Conservation (phyloP, 1,140 invertebrate species). For the Galleria mellonella region DNA sequence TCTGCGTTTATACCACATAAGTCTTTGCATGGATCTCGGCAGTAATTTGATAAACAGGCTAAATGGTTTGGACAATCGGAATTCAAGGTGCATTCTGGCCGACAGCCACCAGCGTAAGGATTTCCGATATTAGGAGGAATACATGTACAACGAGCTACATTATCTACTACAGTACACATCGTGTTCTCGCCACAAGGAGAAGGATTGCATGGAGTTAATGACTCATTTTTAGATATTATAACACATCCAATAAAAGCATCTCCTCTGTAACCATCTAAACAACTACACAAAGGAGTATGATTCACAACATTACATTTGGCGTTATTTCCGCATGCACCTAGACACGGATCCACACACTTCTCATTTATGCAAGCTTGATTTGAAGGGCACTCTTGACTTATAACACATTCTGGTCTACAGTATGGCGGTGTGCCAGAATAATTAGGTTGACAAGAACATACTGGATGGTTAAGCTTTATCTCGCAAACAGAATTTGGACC, state of each 20-base stretch:
- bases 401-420: slow-evolving; percentile 84
- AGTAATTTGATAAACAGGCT: slow-evolving; percentile 89
- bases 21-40: slow-evolving; percentile 91
- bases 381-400: slow-evolving; percentile 83
- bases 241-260: slow-evolving; percentile 88
- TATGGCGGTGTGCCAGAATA: slow-evolving; percentile 83
- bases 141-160: slow-evolving; percentile 83
- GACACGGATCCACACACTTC: slow-evolving; percentile 86
- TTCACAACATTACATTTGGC: slow-evolving; percentile 87
- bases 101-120: slow-evolving; percentile 84
- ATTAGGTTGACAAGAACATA: slow-evolving; percentile 85
- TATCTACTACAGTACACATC: slow-evolving; percentile 81
- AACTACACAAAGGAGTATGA: slow-evolving; percentile 88
- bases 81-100: slow-evolving; percentile 88
- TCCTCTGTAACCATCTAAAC: slow-evolving; percentile 83
- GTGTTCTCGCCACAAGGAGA: slow-evolving; percentile 89
- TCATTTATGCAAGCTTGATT: slow-evolving; percentile 87
- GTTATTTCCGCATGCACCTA: slow-evolving; percentile 84
- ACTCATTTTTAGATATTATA: slow-evolving; percentile 64
- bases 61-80: slow-evolving; percentile 87
- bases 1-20: slow-evolving; percentile 89
- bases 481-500: slow-evolving; percentile 90
- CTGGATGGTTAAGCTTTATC: slow-evolving; percentile 83
- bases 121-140: slow-evolving; percentile 91
- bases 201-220: slow-evolving; percentile 82